Evolutionary conservation across 92 coral and sea anemone species (phyloP).

Genomic region (Bergia puertoricense): DNA sequence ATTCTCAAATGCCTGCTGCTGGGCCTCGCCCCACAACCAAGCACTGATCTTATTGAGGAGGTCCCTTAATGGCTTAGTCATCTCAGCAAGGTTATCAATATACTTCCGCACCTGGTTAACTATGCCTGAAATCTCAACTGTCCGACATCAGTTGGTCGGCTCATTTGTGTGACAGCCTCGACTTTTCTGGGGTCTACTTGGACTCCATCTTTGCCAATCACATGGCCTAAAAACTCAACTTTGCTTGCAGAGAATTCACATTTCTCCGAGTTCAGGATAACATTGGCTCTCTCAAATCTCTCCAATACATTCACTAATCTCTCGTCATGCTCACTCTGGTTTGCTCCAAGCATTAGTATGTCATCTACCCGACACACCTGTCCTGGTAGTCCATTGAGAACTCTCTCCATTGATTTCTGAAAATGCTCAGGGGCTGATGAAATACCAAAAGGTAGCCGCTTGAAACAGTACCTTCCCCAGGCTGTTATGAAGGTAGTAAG

Average conservation of each 20-base stretch:
- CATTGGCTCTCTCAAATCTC: conserved; percentile 52
- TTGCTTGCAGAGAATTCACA: conserved; percentile 60
- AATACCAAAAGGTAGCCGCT: conserved; percentile 39
- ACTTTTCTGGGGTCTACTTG: conserved; percentile 63
- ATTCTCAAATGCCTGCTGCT: conserved; percentile 49
- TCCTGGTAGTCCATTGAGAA: conserved; percentile 63
- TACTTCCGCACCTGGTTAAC: conserved; percentile 68
- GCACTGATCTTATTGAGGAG: conserved; percentile 56
- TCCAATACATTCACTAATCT: conserved; percentile 54
- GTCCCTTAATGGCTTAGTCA: conserved; percentile 66
- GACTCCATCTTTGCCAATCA: conserved; percentile 72
- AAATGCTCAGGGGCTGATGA: conserved; percentile 36
- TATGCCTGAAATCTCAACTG: conserved; percentile 68
- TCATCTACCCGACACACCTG: conserved; percentile 72
- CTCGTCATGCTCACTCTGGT: conserved; percentile 61
- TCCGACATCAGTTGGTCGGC: conserved; percentile 55
- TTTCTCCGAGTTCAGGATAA: conserved; percentile 64
- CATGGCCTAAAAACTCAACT: conserved; percentile 71
- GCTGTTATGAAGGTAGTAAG: conserved; percentile 38
- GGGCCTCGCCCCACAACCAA: conserved; percentile 74
- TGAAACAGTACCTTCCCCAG: conserved; percentile 45
- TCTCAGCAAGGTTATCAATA: conserved; percentile 49
- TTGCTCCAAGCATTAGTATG: conserved; percentile 60
- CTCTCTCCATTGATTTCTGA: conserved; percentile 52
- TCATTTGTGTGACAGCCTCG: conserved; percentile 55